phyloP scores from a whole-genome alignment of 2,797 vertebrate genomes.

The Ficedula albicollis region DNA sequence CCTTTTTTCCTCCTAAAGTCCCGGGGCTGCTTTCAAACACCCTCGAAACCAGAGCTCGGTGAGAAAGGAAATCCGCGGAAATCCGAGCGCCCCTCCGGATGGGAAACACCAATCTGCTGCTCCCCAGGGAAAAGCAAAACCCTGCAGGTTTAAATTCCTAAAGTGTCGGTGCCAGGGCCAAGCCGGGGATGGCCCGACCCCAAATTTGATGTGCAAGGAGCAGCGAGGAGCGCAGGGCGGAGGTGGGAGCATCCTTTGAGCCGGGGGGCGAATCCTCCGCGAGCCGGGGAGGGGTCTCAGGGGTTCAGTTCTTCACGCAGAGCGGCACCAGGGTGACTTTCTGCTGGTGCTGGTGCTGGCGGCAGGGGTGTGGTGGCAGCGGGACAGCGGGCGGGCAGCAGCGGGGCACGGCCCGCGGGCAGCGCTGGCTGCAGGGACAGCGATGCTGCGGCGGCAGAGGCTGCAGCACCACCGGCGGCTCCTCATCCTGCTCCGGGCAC shows the following conservation, averaged over 20 bases:
- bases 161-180: not conserved
- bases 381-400: not conserved
- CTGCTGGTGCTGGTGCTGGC: slow-evolving; percentile 9
- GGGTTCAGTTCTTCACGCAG: not conserved
- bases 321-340: not conserved
- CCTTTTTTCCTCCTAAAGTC: not conserved
- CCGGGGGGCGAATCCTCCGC: fast-evolving
- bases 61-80: not conserved
- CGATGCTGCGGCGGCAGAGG: not conserved
- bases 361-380: fast-evolving
- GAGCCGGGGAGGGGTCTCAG: not conserved
- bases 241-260: not conserved
- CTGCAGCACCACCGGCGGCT: not conserved
- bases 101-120: fast-evolving
- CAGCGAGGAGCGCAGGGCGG: fast-evolving
- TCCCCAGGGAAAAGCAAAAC: not conserved
- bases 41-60: not conserved
- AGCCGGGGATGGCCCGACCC: not conserved
- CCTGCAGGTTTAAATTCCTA: not conserved
- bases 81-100: too few species aligned
- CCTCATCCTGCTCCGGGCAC: not conserved
- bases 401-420: not conserved
- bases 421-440: not conserved
- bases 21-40: not conserved
- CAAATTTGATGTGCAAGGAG: not conserved